A percentile compares a stretch with the other conserved stretches of the same genome.
Conservation (phyloP, 1,140 invertebrate species). For the Atopsyche davidsoni region DNA sequence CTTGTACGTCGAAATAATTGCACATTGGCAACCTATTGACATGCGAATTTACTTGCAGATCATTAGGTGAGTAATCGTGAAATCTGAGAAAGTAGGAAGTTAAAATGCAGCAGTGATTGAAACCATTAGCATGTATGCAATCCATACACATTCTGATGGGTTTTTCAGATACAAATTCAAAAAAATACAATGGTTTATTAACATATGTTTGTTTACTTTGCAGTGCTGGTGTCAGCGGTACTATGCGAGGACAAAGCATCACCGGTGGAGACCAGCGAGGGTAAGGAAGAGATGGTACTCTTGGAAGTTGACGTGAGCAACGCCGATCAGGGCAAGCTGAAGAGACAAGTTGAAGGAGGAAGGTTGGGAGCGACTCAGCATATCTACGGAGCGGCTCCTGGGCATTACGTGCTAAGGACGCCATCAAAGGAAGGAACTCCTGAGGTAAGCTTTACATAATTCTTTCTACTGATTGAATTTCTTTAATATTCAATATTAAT, state of each 20-base stretch:
- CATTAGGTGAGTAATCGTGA: not conserved
- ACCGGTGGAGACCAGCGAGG: not conserved
- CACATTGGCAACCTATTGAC: too few relatives aligned
- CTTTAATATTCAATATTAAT: too few relatives aligned
- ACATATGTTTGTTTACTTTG: too few relatives aligned
- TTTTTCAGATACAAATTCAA: not conserved
- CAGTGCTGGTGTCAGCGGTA: not conserved
- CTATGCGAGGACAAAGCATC: conserved; percentile 13
- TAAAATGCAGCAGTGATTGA: too few relatives aligned
- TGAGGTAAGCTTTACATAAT: too few relatives aligned
- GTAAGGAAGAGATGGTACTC: conserved; percentile 6
- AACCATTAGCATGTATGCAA: too few relatives aligned
- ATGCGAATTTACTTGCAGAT: too few relatives aligned
- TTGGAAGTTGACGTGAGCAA: conserved; percentile 9
- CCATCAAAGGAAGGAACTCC: conserved; percentile 13
- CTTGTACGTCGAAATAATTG: too few relatives aligned
- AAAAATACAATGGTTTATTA: not conserved
- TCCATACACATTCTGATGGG: conserved; percentile 1
- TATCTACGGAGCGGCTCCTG: conserved; percentile 20
- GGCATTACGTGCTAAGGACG: conserved; percentile 24
- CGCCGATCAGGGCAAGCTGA: conserved; percentile 14
- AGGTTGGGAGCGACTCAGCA: conserved; percentile 19
- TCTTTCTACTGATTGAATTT: too few relatives aligned
- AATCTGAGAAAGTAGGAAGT: conserved; percentile 3
- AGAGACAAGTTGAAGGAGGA: conserved; percentile 23